Evolutionary conservation across 2,113 vertebrate species (phyloP), one percentile per base, ranked within the genome.

Genomic region (Sylvicapra grimmia): DNA sequence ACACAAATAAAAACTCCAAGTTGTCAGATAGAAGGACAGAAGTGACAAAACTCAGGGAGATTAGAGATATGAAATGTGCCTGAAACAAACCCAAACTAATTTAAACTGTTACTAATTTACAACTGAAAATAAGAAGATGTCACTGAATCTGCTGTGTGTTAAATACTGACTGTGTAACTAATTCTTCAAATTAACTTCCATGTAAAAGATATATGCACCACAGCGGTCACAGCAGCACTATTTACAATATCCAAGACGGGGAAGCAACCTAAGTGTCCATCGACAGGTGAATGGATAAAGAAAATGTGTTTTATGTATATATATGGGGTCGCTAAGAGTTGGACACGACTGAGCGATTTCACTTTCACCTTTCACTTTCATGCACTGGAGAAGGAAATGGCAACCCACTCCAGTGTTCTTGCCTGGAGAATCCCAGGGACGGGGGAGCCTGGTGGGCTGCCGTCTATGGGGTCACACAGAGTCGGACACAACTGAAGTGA

Each of bases 121-220:
- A n/a, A 10, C 6, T 36, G 79, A 63, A 65, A 85, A 40, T 31
- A 49, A 27, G 31, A 53, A 10, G n/a, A 8, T 51, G 4, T 58
- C 4, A 3, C 29, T 4, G 23, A 79, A 40, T 72, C 11, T 53
- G 56, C 44, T 53, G 5, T 33, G 9, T 27, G 56, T 53, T 8
- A 12, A 7, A 31, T 23, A 23, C 56, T 54, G 56, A 5, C n/a
- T 27, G 19, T 36, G 21, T 21, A 83, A 58, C 51, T 82, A 53
- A 82, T 29, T 29, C 15, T 59, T 51, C 29, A 51, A 49, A 65
- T 44, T 94, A 92, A 94, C 36, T 90, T 94, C n/a, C 12, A 12
- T 8, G 18, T 49, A 27, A 49, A 91, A 84, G 14, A n/a, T 13
- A 53, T 16, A 53, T 21, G 79, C 16, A 33, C 31, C 49, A 19